Evolutionary conservation across 37 sponge, comb jelly and placozoan genomes (phyloP).

Genomic region (Sycon ciliatum): DNA sequence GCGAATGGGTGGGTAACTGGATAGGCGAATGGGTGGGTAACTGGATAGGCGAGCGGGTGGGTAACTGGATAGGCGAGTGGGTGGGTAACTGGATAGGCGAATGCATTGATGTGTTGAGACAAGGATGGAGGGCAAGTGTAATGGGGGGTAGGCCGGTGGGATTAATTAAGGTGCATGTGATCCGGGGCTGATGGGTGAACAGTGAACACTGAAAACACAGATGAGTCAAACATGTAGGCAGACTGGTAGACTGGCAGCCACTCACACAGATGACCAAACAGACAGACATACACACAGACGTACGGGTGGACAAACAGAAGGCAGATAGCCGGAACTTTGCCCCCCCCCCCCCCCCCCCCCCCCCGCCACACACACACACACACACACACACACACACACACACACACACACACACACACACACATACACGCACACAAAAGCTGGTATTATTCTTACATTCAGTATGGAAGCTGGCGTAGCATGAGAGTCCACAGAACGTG

Average conservation of each 20-base stretch:
- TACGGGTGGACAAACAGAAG: neutral
- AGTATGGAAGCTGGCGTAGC: neutral
- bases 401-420: slow-evolving; percentile 2
- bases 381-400: neutral
- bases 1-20: no score
- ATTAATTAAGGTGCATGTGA: no score
- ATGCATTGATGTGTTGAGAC: neutral
- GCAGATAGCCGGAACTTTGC: no score
- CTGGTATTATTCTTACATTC: neutral
- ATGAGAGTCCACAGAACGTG: neutral
- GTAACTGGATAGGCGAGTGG: neutral
- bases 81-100: neutral
- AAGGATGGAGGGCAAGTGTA: neutral
- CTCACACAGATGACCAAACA: neutral
- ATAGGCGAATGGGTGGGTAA: neutral
- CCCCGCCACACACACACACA: no score
- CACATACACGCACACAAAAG: neutral
- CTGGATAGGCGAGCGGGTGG: neutral
- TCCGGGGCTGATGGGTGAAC: no score
- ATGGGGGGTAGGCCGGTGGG: no score
- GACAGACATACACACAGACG: neutral
- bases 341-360: neutral
- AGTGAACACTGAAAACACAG: no score
- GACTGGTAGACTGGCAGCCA: neutral
- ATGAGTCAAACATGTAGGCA: no score